Evolutionary conservation across 2,797 vertebrate species (phyloP), one percentile per base, ranked within the genome.

Genomic region (Paedocypris micromegethes): DNA sequence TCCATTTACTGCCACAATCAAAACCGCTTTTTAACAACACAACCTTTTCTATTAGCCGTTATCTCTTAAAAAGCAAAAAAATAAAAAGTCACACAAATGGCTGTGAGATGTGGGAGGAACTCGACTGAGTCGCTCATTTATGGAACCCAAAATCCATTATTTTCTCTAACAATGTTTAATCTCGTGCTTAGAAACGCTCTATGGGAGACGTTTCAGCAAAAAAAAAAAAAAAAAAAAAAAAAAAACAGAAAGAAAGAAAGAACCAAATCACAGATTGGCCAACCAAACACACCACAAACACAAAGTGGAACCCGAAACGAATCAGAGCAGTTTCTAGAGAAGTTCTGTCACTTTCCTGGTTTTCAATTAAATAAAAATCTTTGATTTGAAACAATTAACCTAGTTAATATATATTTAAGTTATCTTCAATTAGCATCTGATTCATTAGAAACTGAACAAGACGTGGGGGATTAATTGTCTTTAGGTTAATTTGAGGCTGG

Each of bases 361-460:
- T 66, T 56, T 51, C 53, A 53, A 53, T 72, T 63, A 51, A 73
- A 69, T 64, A 68, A 79, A 77, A 74, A 68, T 69, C 77, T 79
- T 80, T 78, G 72, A 80, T 78, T 53, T 68, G 68, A 80, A 79
- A 75, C 68, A 51, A 68, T 82, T 78, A 78, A 75, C 70, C 80
- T 70, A 73, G 73, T 80, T 82, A 72, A 80, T 48, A 65, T 63
- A 56, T 60, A 77, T 78, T 78, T 80, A 76, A 79, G 79, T 77
- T 70, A 59, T 64, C 72, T 72, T 75, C 77, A 79, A 79, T 82
- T 79, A 80, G 78, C 74, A 70, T 54, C 65, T 48, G 66, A 62
- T 64, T 77, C 72, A 79, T 82, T 74, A 80, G 78, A 78, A 68
- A 82, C 78, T 79, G 60, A 82, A 73, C 60, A 44, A 75, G 58